Evolutionary conservation across 1,140 invertebrate genomes (phyloP).

Genomic region (Conus betulinus): DNA sequence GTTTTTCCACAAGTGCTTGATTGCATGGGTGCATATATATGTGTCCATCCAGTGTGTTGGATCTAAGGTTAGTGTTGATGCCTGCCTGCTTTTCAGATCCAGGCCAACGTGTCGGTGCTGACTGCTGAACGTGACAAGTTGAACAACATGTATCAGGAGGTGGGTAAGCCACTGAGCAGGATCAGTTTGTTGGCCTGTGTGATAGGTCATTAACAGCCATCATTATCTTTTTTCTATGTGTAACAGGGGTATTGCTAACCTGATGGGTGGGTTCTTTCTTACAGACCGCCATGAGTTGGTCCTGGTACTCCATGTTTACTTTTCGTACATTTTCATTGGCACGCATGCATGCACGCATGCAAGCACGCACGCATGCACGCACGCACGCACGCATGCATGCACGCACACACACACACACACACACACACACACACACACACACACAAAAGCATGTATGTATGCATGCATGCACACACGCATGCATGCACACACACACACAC

Average conservation of each 20-base stretch:
- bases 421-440: neutral
- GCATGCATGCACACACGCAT: neutral
- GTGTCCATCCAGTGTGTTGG: no score
- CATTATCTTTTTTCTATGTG: no score
- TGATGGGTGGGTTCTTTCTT: no score
- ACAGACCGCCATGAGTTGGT: no score
- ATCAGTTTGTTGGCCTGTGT: no score
- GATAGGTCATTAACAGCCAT: no score
- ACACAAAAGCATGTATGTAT: neutral
- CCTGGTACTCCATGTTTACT: no score
- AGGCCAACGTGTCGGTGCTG: slow-evolving; percentile 75
- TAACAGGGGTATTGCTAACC: no score
- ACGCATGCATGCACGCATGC: neutral
- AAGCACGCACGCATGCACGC: neutral
- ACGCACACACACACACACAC: neutral
- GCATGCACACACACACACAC: neutral
- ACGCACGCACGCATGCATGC: slow-evolving; percentile 5
- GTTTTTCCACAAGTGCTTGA: neutral
- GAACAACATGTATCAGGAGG: slow-evolving; percentile 74
- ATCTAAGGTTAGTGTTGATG: neutral
- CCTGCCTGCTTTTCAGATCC: slow-evolving; percentile 65
- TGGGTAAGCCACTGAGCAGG: slow-evolving; percentile 30
- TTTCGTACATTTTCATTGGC: neutral
- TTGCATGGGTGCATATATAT: neutral
- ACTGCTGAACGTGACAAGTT: slow-evolving; percentile 74